A percentile compares a stretch with the other conserved stretches of the same genome.
Evolutionary conservation across 2,113 vertebrate species (phyloP).

Genomic region (Electrona antarctica): DNA sequence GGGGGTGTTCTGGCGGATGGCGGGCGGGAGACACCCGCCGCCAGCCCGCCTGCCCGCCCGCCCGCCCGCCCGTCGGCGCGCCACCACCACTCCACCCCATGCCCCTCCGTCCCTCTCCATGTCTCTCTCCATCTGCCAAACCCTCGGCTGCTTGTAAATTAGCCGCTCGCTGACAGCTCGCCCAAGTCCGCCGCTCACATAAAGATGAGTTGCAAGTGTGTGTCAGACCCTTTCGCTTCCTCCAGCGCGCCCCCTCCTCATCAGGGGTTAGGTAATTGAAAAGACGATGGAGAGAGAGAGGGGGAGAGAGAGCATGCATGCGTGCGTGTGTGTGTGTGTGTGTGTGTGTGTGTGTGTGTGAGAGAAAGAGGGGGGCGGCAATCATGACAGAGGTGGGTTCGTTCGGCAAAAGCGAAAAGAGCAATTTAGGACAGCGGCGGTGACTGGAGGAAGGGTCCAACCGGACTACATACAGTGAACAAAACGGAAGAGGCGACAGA

Average conservation of each 20-base stretch:
- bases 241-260: neutral
- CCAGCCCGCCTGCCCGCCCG: neutral
- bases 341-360: no score
- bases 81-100: slow-evolving; percentile 13
- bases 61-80: neutral
- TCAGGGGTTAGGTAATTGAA: slow-evolving; percentile 3
- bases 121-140: slow-evolving; percentile 7
- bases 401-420: neutral
- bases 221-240: slow-evolving; percentile 5
- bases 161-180: slow-evolving; percentile 31
- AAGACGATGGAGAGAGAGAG: neutral
- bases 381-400: neutral
- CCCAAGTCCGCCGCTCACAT: slow-evolving; percentile 22
- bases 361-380: neutral
- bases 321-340: no score
- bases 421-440: neutral
- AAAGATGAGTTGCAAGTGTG: slow-evolving; percentile 17
- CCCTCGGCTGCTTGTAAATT: slow-evolving; percentile 26
- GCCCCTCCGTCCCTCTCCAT: no score
- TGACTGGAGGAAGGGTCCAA: neutral
- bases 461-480: no score
- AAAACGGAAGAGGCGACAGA: neutral
- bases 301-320: neutral
- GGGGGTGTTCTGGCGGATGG: neutral
- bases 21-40: no score